Conservation (phyloP, 1,140 invertebrate species). For the Apis dorsata region DNA sequence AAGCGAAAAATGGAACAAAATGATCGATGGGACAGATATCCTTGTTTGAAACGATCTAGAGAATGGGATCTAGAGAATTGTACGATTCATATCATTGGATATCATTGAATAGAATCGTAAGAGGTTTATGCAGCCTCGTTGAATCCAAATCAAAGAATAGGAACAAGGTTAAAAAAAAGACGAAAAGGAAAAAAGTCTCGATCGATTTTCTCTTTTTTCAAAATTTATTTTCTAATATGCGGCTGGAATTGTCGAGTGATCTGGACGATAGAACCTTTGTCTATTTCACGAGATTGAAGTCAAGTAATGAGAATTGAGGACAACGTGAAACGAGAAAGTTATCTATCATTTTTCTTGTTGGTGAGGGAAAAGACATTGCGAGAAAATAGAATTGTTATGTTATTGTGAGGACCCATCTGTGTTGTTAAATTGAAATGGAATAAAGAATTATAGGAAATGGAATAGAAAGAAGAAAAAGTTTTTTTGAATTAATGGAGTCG, state of each 20-base stretch:
- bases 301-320: not conserved
- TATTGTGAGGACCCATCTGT: not conserved
- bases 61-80: not conserved
- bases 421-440: not conserved
- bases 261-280: not conserved
- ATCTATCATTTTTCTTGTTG: not conserved
- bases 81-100: not conserved
- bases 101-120: not conserved
- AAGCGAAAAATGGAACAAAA: not conserved
- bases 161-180: not conserved
- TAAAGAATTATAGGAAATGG: not conserved
- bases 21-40: not conserved
- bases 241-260: not conserved
- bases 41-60: not conserved
- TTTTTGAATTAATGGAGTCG: no score
- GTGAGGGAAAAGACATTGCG: not conserved
- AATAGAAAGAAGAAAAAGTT: not conserved
- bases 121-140: not conserved
- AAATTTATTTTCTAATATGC: not conserved
- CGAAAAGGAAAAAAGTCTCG: not conserved
- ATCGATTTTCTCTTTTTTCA: conserved; percentile 23
- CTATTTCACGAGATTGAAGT: not conserved
- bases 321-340: not conserved
- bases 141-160: not conserved
- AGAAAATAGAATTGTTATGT: not conserved